These are phyloP conservation scores for Lepidostoma basale DNA, from an alignment of 1,140 invertebrate species.

Conservation along the genomic window DNA sequence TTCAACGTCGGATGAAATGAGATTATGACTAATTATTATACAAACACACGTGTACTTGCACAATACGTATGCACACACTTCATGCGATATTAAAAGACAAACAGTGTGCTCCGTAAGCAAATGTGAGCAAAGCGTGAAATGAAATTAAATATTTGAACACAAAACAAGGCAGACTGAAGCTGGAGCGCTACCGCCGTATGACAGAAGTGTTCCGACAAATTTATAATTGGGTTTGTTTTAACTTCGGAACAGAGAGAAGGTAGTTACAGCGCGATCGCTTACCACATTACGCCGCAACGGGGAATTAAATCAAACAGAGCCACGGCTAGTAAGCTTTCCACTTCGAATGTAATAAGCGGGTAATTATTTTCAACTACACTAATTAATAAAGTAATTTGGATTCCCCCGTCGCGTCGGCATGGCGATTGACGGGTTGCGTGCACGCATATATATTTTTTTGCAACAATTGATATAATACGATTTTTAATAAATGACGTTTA, in stretches of 20 bases:
- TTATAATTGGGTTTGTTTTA: constrained; percentile 41
- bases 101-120: not conserved
- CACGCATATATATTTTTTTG: too few species aligned
- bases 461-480: too few species aligned
- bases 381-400: constrained; percentile 4
- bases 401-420: too few species aligned
- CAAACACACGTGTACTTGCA: too few species aligned
- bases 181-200: constrained; percentile 10
- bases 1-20: too few species aligned
- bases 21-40: too few species aligned
- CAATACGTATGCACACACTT: too few species aligned
- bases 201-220: constrained; percentile 23
- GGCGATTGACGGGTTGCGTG: too few species aligned
- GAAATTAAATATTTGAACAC: constrained; percentile 18
- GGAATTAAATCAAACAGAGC: constrained; percentile 16
- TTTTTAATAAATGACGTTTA: too few species aligned
- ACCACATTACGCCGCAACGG: constrained; percentile 19
- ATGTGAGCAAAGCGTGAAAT: constrained; percentile 16
- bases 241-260: constrained; percentile 15
- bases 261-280: constrained; percentile 6
- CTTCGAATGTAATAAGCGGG: not conserved
- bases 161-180: constrained; percentile 13
- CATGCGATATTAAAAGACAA: not conserved
- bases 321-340: not conserved
- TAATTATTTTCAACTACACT: not conserved